Conservation (phyloP, 2,113 vertebrate genomes). For the Rhinoptilus africanus region DNA sequence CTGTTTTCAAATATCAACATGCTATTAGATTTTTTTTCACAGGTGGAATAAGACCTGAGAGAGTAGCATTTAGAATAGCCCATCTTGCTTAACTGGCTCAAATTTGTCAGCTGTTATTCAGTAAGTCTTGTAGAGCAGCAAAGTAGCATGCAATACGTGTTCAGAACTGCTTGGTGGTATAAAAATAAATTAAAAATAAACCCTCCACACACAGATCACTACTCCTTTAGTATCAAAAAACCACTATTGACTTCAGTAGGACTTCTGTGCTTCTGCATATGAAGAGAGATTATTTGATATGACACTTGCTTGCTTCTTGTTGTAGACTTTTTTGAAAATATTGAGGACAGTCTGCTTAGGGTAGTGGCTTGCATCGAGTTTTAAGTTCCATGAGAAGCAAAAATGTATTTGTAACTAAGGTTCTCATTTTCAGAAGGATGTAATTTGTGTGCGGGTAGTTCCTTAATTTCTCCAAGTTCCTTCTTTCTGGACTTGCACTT, state of each 20-base stretch:
- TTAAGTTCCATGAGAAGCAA: neutral
- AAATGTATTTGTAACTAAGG: neutral
- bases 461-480: neutral
- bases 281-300: neutral
- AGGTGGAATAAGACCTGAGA: neutral
- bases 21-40: neutral
- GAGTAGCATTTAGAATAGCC: neutral
- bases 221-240: neutral
- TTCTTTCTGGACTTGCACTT: neutral
- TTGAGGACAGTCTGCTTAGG: neutral
- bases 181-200: neutral
- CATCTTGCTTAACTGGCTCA: neutral
- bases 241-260: neutral
- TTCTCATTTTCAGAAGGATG: neutral
- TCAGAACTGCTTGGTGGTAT: neutral
- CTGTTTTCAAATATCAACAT: neutral
- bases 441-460: neutral
- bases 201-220: neutral
- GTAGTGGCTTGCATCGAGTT: neutral
- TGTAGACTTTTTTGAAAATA: neutral
- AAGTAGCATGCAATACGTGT: neutral
- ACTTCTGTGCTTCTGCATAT: neutral
- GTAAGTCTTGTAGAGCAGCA: neutral
- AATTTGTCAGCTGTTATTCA: neutral
- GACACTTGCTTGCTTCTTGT: neutral